Evolutionary conservation across 2,888 invertebrate species (phyloP).

Genomic region (Rhaphigaster nebulosa): DNA sequence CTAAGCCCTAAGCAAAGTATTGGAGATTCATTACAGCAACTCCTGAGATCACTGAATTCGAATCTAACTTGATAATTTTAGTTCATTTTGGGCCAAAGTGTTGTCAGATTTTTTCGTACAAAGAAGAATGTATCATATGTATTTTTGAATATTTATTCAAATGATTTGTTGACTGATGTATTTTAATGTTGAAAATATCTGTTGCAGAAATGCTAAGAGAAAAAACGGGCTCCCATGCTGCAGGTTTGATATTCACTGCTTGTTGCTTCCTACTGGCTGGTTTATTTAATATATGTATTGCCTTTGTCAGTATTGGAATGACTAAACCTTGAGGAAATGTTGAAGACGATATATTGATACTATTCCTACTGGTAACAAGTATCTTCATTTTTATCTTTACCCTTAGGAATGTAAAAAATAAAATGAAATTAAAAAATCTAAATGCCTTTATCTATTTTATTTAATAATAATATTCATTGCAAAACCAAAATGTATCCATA

Average conservation of each 20-base stretch:
- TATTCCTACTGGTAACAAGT: not conserved
- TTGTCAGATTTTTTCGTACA: too few relatives aligned
- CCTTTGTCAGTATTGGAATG: not conserved
- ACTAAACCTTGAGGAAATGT: not conserved
- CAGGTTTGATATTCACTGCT: not conserved
- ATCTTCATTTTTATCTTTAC: not conserved
- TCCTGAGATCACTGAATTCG: too few relatives aligned
- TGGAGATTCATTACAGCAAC: too few relatives aligned
- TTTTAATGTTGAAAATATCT: not conserved
- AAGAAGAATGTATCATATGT: not conserved
- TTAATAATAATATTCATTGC: not conserved
- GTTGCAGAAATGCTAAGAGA: not conserved
- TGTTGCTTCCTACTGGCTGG: not conserved
- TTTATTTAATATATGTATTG: not conserved
- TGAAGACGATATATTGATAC: not conserved
- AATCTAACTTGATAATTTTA: too few relatives aligned
- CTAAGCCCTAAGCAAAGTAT: too few relatives aligned
- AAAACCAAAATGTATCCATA: too few relatives aligned
- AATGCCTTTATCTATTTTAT: not conserved
- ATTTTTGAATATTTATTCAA: not conserved
- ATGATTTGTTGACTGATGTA: not conserved
- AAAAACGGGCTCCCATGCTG: not conserved
- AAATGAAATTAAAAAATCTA: not conserved
- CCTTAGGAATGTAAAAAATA: not conserved
- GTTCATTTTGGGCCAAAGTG: too few relatives aligned